phyloP scores from a whole-genome alignment of 2,113 vertebrate genomes.

The Pseudorectes ferrugineus region DNA sequence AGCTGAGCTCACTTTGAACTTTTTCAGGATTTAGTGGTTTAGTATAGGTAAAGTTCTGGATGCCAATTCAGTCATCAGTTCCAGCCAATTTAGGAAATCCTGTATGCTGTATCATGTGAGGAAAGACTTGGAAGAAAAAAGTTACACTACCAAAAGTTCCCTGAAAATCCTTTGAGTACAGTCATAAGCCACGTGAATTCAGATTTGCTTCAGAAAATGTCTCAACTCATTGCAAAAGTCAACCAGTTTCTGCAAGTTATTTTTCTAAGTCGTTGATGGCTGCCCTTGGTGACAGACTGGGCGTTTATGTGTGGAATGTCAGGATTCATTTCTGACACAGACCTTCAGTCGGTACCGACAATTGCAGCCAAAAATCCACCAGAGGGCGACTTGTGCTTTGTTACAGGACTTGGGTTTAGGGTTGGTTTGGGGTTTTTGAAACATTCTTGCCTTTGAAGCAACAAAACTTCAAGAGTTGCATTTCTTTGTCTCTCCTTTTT shows the following conservation, averaged over 20 bases:
- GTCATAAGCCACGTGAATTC: background rate
- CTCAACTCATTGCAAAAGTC: background rate
- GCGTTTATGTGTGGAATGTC: accelerated
- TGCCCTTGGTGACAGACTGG: background rate
- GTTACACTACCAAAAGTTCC: background rate
- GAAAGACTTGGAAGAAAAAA: background rate
- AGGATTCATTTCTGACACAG: background rate
- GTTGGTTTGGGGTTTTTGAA: background rate
- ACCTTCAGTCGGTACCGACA: background rate
- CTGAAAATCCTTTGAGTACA: background rate
- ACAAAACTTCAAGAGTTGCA: background rate
- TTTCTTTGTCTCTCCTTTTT: background rate
- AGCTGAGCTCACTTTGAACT: background rate
- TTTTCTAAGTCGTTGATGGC: background rate
- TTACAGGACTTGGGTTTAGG: background rate
- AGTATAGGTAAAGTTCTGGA: background rate
- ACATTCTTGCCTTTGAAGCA: background rate
- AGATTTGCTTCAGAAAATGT: background rate
- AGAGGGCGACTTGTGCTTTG: background rate
- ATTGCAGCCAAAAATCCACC: background rate
- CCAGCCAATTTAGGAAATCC: background rate
- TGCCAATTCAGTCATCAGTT: background rate
- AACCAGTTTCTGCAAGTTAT: background rate
- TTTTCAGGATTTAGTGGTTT: background rate
- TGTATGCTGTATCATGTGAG: background rate